Evolutionary conservation across 2,113 vertebrate genomes (phyloP), one percentile per base, ranked within the genome.

Genomic region (Xyrauchen texanus): DNA sequence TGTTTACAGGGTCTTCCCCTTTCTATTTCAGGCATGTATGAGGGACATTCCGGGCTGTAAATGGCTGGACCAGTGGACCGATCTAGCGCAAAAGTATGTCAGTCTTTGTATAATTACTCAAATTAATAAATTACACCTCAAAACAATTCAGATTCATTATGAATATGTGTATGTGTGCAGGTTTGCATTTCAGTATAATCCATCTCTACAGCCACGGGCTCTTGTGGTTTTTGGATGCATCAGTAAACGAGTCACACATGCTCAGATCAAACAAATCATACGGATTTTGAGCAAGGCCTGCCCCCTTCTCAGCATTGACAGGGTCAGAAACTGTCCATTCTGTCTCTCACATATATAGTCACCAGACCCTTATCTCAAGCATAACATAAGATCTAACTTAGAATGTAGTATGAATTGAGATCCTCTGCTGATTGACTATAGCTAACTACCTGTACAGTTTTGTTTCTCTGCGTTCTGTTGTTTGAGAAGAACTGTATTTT

Each of bases 121-220:
- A 34, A 34, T 34, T 34, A 34, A 34, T 34, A 34, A 34, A 34
- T 34, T 34, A 34, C 21, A 34, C 21, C 21, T 34, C 3, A 34
- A 34, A 34, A 34, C 21, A 34, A 34, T 34, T 34, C 21, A 34
- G 1, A 34, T 34, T 34, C 21, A 34, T 34, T 1, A 34, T 34
- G 21, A 34, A 34, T 34, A 34, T 3, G 21, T 34, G 21, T 1
- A 34, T 34, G 21, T 60, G 51, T 57, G n/a, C 87, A 96, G 95
- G 87, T 96, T 96, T 92, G 95, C 95, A 5, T 96, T 96, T 91
- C 95, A 96, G 1, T 96, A 95, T 65, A 96, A 96, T 84, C 95
- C 95, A 0, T 96, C 95, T 47, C 91, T 96, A 73, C 95, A 96
- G 85, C 95, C 95, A 0, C 21, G 21, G 21, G 21, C 21, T 34